Percentiles rank a stretch among this genome's conserved stretches.
These are phyloP conservation scores for Eleutherodactylus coqui DNA, from an alignment of 2,797 vertebrate genomes.

Conservation along the genomic window DNA sequence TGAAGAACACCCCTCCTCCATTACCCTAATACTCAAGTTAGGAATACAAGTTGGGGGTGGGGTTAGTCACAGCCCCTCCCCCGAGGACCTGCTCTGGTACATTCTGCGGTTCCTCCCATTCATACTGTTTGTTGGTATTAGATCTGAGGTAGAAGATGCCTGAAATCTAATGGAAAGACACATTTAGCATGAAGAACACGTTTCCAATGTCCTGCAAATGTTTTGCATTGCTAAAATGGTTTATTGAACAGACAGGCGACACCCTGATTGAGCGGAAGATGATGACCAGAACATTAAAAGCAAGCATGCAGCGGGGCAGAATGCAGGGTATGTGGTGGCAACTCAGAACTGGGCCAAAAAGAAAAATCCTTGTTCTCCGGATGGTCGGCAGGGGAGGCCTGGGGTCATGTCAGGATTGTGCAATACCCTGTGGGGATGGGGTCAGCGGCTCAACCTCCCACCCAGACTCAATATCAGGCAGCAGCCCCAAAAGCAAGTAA, in stretches of 20 bases:
- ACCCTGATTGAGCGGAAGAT: constrained; percentile 7
- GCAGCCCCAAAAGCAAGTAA: too few species aligned
- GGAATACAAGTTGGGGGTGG: too few species aligned
- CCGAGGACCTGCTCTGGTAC: too few species aligned
- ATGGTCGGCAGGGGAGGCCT: not conserved
- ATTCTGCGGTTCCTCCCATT: too few species aligned
- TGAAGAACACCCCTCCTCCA: too few species aligned
- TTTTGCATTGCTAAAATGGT: constrained; percentile 8
- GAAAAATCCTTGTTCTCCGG: not conserved
- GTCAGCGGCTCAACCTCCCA: not conserved
- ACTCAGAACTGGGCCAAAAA: constrained; percentile 13
- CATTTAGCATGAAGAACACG: constrained; percentile 6
- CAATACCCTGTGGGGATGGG: not conserved
- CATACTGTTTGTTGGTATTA: not conserved
- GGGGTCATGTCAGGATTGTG: not conserved
- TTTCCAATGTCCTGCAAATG: constrained; percentile 1
- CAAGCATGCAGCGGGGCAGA: constrained; percentile 36
- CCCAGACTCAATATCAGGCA: too few species aligned
- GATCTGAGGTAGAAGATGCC: not conserved
- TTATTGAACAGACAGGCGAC: constrained; percentile 22
- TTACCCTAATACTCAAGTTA: too few species aligned
- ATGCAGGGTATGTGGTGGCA: not conserved
- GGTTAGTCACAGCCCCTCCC: not conserved
- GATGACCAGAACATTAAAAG: constrained; percentile 30
- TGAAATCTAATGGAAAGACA: not conserved